Percentiles rank a stretch among this genome's conserved stretches.
These are phyloP conservation scores for Dendrophyllia cribrosa DNA, from an alignment of 64 coral and sea anemone genomes.

Conservation along the genomic window DNA sequence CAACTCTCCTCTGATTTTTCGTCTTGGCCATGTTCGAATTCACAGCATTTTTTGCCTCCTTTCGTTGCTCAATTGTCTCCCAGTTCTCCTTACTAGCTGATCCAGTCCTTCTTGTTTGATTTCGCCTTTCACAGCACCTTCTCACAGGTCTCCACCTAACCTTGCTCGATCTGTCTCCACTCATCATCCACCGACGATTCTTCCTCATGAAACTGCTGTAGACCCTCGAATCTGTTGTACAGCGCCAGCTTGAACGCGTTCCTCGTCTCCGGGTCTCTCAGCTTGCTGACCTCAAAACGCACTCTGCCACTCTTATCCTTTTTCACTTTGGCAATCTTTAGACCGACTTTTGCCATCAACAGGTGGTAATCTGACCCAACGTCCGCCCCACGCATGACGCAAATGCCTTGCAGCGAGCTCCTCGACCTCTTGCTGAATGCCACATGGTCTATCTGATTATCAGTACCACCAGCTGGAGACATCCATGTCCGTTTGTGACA, in stretches of 20 bases:
- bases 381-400: conserved; percentile 36
- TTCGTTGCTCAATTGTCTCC: conserved; percentile 50
- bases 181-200: conserved; percentile 27
- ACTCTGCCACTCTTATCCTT: conserved; percentile 16
- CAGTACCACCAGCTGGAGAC: conserved; percentile 27
- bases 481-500: conserved; percentile 30
- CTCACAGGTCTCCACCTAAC: conserved; percentile 19
- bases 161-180: conserved; percentile 47
- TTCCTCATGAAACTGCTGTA: conserved; percentile 28
- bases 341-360: conserved; percentile 23
- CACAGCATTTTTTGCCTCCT: conserved; percentile 6
- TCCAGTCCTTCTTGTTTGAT: conserved; percentile 13
- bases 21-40: conserved; percentile 42
- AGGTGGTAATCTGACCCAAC: conserved; percentile 42
- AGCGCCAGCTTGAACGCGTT: conserved; percentile 14
- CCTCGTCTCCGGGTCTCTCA: conserved; percentile 18
- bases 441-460: conserved; percentile 17
- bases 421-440: no score
- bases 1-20: conserved; percentile 13
- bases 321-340: background rate
- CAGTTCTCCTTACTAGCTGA: conserved; percentile 39
- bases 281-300: conserved; percentile 27
- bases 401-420: conserved; percentile 24
- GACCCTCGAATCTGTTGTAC: conserved; percentile 32
- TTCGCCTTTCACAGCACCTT: conserved; percentile 36